Evolutionary conservation across 2,113 vertebrate species (phyloP).

Genomic region (Antigone vipio): DNA sequence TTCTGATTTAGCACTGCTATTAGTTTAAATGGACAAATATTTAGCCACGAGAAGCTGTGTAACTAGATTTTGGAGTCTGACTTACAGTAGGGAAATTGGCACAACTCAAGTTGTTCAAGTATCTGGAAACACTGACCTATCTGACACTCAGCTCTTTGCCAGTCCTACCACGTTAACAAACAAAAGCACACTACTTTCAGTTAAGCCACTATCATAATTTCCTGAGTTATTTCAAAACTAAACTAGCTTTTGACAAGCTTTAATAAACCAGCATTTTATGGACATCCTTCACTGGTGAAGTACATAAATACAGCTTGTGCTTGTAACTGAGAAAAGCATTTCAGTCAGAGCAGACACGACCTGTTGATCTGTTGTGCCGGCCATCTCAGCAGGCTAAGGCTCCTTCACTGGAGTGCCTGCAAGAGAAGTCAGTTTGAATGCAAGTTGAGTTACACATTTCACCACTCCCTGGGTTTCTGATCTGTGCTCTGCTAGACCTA

Average conservation of each 20-base stretch:
- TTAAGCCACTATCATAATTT: neutral
- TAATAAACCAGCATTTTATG: neutral
- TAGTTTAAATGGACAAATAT: neutral
- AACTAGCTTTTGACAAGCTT: neutral
- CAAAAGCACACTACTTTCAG: neutral
- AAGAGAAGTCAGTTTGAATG: neutral
- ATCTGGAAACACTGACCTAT: neutral
- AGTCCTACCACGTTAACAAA: neutral
- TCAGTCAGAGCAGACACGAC: neutral
- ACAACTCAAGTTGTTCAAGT: neutral
- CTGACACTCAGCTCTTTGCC: neutral
- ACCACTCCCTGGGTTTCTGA: neutral
- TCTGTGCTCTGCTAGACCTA: neutral
- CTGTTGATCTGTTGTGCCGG: neutral
- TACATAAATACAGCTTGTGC: neutral
- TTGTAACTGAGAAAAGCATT: neutral
- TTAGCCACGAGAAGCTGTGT: neutral
- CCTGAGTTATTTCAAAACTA: neutral
- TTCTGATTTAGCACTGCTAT: neutral
- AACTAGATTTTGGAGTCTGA: neutral
- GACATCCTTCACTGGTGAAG: neutral
- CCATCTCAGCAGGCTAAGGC: neutral
- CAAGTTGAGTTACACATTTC: fast-evolving
- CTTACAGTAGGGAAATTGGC: neutral
- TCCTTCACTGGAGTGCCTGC: neutral